Conservation (phyloP, 2,888 invertebrate genomes). For the Drosophila paranaensis region DNA sequence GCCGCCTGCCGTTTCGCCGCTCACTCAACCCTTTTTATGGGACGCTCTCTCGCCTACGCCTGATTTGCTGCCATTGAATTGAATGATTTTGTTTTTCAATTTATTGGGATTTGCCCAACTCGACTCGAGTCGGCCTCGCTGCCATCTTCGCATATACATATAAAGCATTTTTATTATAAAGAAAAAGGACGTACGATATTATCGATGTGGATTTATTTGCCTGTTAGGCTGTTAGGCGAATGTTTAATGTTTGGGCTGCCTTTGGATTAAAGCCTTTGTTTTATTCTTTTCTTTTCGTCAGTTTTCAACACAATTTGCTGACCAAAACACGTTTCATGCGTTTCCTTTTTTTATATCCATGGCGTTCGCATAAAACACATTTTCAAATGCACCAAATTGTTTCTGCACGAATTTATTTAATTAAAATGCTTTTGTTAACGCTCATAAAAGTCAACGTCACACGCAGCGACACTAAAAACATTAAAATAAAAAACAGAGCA, state of each 20-base stretch:
- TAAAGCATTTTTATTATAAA: constrained; percentile 61
- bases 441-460: constrained; percentile 28
- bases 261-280: constrained; percentile 53
- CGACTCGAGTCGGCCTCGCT: constrained; percentile 21
- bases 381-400: constrained; percentile 64
- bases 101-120: constrained; percentile 73
- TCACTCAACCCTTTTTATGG: constrained; percentile 57
- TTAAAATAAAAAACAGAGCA: too few species aligned
- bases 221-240: constrained; percentile 34
- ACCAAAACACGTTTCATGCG: constrained; percentile 70
- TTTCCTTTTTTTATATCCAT: constrained; percentile 65
- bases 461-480: constrained; percentile 31
- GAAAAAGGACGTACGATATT: constrained; percentile 61
- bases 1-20: neutral
- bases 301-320: constrained; percentile 53
- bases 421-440: constrained; percentile 61
- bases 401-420: constrained; percentile 75
- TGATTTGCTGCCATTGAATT: constrained; percentile 78
- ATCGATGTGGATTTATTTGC: constrained; percentile 79
- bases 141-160: constrained; percentile 37
- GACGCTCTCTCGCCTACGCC: constrained; percentile 59
- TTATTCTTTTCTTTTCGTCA: neutral
- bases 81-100: constrained; percentile 82
- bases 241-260: constrained; percentile 27
- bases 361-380: constrained; percentile 50